Conservation (phyloP, 64 coral and sea anemone genomes). For the Dendronephthya gigantea region DNA sequence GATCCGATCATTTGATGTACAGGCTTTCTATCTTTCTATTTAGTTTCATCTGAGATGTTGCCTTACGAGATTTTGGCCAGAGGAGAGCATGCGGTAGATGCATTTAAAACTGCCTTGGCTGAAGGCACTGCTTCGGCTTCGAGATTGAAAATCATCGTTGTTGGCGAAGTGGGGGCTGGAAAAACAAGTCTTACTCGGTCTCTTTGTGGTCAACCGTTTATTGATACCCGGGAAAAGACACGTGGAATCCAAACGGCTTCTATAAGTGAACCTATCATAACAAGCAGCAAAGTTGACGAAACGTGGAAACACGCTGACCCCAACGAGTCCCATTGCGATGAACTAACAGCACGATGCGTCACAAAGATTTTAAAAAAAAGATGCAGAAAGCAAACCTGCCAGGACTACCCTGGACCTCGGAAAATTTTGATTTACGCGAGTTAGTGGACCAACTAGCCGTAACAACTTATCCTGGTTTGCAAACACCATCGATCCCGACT, state of each 20-base stretch:
- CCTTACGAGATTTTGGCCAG: conserved; percentile 72
- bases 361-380: conserved; percentile 10
- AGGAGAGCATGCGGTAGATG: conserved; percentile 39
- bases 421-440: neutral
- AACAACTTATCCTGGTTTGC: too few relatives aligned
- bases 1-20: too few relatives aligned
- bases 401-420: neutral
- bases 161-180: conserved; percentile 61
- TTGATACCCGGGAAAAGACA: conserved; percentile 39
- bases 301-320: conserved; percentile 47
- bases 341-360: conserved; percentile 47
- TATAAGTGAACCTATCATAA: conserved; percentile 32
- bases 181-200: conserved; percentile 53
- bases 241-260: conserved; percentile 45
- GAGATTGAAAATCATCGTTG: conserved; percentile 36
- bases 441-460: neutral
- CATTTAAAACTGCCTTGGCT: conserved; percentile 37
- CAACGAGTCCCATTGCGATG: conserved; percentile 44
- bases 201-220: conserved; percentile 39
- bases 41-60: neutral
- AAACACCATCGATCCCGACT: too few relatives aligned
- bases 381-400: neutral
- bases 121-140: conserved; percentile 44
- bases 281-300: conserved; percentile 41
- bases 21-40: neutral